Evolutionary conservation across 2,888 invertebrate species (phyloP).

Genomic region (Mesodorylaimus sp.): DNA sequence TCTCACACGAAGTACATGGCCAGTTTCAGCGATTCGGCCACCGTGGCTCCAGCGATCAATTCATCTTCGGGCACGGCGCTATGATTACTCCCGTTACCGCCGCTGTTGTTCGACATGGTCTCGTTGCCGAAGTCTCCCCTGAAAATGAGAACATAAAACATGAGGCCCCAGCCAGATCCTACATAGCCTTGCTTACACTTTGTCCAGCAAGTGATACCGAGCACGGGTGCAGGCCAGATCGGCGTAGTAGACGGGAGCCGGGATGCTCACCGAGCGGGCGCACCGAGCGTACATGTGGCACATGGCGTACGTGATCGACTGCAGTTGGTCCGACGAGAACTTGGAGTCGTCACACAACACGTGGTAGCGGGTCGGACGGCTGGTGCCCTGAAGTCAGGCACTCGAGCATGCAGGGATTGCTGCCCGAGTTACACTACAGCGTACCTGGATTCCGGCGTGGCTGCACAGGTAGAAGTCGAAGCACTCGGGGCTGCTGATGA

Average conservation of each 20-base stretch:
- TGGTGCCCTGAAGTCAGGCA: constrained; percentile 23
- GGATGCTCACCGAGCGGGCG: constrained; percentile 12
- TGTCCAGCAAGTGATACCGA: constrained; percentile 21
- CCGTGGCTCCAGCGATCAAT: constrained; percentile 1
- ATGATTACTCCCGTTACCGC: not conserved
- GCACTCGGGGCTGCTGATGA: constrained; percentile 14
- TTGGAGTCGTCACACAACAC: constrained; percentile 22
- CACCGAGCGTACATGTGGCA: constrained; percentile 25
- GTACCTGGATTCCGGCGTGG: constrained; percentile 19
- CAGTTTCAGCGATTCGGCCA: not conserved
- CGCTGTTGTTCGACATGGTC: not conserved
- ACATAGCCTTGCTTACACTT: not conserved
- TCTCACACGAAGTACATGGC: constrained; percentile 1
- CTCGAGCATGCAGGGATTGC: no score
- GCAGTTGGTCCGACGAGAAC: constrained; percentile 22
- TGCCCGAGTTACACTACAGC: no score
- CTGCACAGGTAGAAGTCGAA: constrained; percentile 23
- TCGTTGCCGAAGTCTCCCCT: not conserved
- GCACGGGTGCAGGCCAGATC: constrained; percentile 23
- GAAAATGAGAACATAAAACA: not conserved
- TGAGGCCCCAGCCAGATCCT: not conserved
- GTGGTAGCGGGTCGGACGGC: constrained; percentile 22
- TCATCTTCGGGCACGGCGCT: not conserved
- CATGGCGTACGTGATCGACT: constrained; percentile 19
- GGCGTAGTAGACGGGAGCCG: constrained; percentile 13